Conservation (phyloP, 1,140 invertebrate species). For the Melitaea cinxia region DNA sequence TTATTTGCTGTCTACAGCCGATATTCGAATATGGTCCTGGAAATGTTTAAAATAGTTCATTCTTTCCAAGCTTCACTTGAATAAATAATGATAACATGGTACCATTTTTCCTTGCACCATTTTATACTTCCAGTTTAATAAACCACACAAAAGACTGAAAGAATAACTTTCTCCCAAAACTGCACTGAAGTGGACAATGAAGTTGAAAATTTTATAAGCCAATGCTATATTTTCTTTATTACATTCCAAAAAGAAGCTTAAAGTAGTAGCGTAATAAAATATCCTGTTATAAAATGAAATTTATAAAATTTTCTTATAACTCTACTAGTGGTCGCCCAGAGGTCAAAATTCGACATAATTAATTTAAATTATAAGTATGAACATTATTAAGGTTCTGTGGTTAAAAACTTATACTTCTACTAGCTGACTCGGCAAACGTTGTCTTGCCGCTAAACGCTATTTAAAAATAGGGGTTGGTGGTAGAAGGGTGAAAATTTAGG, state of each 20-base stretch:
- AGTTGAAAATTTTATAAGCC: conserved; percentile 10
- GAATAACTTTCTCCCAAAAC: conserved; percentile 19
- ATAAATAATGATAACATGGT: conserved; percentile 29
- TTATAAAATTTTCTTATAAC: too few relatives aligned
- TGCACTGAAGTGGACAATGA: conserved; percentile 11
- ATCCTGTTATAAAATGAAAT: too few relatives aligned
- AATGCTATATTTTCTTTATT: conserved; percentile 11
- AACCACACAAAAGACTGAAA: conserved; percentile 21
- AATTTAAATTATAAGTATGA: too few relatives aligned
- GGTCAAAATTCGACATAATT: too few relatives aligned
- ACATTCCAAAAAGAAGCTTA: neutral
- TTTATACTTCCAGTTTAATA: conserved; percentile 22
- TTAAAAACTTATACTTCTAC: too few relatives aligned
- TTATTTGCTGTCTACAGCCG: neutral
- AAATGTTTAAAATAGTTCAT: conserved; percentile 22
- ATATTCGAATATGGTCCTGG: conserved; percentile 10
- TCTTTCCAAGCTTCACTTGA: conserved; percentile 21
- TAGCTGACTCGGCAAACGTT: too few relatives aligned
- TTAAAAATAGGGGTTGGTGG: too few relatives aligned
- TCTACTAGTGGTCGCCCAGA: too few relatives aligned
- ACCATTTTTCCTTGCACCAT: conserved; percentile 24
- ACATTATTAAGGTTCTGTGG: too few relatives aligned
- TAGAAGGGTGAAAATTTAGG: too few relatives aligned
- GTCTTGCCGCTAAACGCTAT: too few relatives aligned
- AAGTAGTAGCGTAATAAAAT: too few relatives aligned